These are phyloP conservation scores for Hiodon alosoides DNA, from an alignment of 2,113 vertebrate genomes.

Conservation along the genomic window DNA sequence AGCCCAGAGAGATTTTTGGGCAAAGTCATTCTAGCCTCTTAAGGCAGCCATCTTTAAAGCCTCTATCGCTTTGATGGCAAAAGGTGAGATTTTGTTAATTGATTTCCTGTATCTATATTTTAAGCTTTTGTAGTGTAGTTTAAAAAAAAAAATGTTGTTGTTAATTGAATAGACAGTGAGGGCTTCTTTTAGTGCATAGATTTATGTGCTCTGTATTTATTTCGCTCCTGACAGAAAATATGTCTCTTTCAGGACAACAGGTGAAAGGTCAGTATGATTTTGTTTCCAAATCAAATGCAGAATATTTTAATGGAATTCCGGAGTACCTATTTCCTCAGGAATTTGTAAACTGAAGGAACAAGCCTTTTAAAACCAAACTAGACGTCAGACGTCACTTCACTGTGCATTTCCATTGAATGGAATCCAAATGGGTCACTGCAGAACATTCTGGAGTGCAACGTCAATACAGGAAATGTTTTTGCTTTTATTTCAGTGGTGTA, in stretches of 20 bases:
- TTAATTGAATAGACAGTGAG: not conserved
- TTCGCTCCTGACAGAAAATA: not conserved
- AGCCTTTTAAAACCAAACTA: no score
- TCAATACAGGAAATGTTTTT: not conserved
- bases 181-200: not conserved
- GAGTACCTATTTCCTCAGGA: not conserved
- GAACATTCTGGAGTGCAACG: no score
- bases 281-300: not conserved
- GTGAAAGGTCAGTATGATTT: not conserved
- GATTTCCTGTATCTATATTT: constrained; percentile 24
- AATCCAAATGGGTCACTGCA: no score
- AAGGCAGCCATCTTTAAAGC: not conserved
- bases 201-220: not conserved
- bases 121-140: not conserved
- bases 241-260: not conserved
- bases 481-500: not conserved
- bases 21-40: not conserved
- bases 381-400: no score
- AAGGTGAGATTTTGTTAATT: constrained; percentile 14
- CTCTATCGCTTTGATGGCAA: not conserved
- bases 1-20: not conserved
- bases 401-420: no score
- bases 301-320: not conserved
- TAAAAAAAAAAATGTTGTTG: no score
- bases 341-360: no score